Base-by-base conservation (phyloP, 1,140 invertebrate species). In the Alviniconcha marisindica region DNA sequence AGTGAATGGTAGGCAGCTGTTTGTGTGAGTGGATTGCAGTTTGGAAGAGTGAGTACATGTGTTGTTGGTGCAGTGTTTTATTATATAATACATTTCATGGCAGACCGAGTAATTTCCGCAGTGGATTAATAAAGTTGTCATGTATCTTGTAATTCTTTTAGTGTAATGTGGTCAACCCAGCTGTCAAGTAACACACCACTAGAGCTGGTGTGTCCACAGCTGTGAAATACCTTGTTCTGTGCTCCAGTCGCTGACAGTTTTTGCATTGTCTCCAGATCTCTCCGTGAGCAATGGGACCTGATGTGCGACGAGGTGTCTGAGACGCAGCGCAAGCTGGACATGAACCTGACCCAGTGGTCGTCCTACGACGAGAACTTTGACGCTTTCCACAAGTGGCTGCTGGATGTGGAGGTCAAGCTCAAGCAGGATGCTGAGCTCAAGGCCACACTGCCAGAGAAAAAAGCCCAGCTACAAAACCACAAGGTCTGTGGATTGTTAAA, bases 391-490 rank as follows among this genome's bases (percentile, higher is more conserved):
- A 96, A 97, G 91, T 99, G 98, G 98, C 91, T 99, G 1, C 95
- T 96, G 89, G 97, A 98, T 90, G 96, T 98, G 14, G 97, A 98
- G 92, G 95, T 96, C 86, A 96, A 97, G 2, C 97, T 99, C 96
- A 96, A 97, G 88, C 95, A 96, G 85, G 97, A 98, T 88, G 97
- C 96, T 0, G 97, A 98, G 92, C 93, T 97, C 1, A 98, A 98
- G 92, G 96, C 96, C 0, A 97, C 97, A 0, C 92, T 99, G 33
- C 97, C 98, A 93, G 98, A 99, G 91, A 99, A 99, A 93, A 95
- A 96, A 85, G 97, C 97, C 0, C 97, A 98, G 91, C 92, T 98
- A 24, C 97, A 98, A 91, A 98, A 98, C 90, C 97, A 98, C 90
- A 97, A 97, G 92, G 96, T 99, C n/a, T n/a, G 83, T 44, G 31